phyloP scores from a whole-genome alignment of 2,113 vertebrate genomes.

The Dasyornis broadbenti region DNA sequence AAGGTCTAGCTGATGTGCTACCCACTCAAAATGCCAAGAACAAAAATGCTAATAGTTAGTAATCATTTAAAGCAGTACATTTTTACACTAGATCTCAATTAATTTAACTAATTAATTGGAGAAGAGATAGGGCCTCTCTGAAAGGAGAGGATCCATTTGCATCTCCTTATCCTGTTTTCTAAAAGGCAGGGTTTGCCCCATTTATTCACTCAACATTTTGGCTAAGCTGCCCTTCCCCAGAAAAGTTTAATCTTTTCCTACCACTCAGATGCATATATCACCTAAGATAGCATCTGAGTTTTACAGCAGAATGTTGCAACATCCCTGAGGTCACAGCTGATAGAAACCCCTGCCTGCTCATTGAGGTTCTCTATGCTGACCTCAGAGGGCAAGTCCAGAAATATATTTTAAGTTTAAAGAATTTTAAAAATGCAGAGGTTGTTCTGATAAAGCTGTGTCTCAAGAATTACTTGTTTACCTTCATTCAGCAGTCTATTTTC shows the following conservation, averaged over 20 bases:
- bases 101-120: not conserved
- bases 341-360: not conserved
- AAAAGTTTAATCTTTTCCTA: not conserved
- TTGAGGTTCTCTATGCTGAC: not conserved
- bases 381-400: not conserved
- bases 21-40: not conserved
- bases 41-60: not conserved
- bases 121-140: not conserved
- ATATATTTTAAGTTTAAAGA: not conserved
- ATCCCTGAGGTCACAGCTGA: not conserved
- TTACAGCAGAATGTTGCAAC: not conserved
- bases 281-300: not conserved
- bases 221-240: not conserved
- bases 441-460: not conserved
- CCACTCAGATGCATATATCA: not conserved
- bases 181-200: not conserved
- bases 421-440: not conserved
- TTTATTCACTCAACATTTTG: not conserved
- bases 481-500: not conserved
- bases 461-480: not conserved
- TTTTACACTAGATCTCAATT: conserved; percentile 23
- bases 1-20: not conserved
- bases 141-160: not conserved
- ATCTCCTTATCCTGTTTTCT: not conserved
- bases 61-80: conserved; percentile 20